phyloP scores from a whole-genome alignment of 2,888 invertebrate genomes.

The Punctoribates punctum region DNA sequence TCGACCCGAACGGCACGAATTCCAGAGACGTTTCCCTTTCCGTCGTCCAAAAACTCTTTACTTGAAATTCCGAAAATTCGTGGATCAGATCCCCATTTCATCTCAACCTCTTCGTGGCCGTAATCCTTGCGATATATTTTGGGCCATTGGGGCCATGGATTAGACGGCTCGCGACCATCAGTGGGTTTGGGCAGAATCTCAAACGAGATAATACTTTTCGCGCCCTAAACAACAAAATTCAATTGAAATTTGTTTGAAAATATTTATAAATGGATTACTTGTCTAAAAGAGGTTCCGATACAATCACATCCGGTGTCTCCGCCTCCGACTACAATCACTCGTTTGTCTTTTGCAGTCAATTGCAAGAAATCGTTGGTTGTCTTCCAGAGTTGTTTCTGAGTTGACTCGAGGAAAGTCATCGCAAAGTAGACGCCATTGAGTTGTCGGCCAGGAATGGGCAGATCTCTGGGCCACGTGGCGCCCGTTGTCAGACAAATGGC shows the following conservation, averaged over 20 bases:
- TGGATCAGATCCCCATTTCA: slow-evolving; percentile 80
- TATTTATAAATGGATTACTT: not conserved
- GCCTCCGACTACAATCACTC: slow-evolving; percentile 87
- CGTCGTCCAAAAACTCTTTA: slow-evolving; percentile 89
- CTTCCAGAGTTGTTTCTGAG: slow-evolving; percentile 85
- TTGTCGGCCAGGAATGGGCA: slow-evolving; percentile 68
- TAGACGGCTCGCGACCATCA: slow-evolving; percentile 72
- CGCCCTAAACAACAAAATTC: slow-evolving; percentile 63
- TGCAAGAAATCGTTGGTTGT: not conserved
- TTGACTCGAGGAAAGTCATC: slow-evolving; percentile 93
- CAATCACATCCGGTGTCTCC: slow-evolving; percentile 95
- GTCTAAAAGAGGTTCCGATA: slow-evolving; percentile 58
- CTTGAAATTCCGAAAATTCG: slow-evolving; percentile 87
- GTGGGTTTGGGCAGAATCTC: slow-evolving; percentile 97
- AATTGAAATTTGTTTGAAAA: slow-evolving; percentile 13
- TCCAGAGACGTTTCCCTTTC: slow-evolving; percentile 78
- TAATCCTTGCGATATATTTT: slow-evolving; percentile 94
- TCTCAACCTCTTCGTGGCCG: slow-evolving; percentile 92
- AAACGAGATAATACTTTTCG: slow-evolving; percentile 86
- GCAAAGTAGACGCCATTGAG: slow-evolving; percentile 93
- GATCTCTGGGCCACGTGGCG: slow-evolving; percentile 92
- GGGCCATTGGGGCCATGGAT: slow-evolving; percentile 99
- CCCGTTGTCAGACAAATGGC: slow-evolving; percentile 87
- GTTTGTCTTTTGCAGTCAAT: slow-evolving; percentile 81
- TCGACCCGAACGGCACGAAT: slow-evolving; percentile 84